Base-by-base conservation (phyloP, 2,113 vertebrate genomes). In the Bufo gargarizans region DNA sequence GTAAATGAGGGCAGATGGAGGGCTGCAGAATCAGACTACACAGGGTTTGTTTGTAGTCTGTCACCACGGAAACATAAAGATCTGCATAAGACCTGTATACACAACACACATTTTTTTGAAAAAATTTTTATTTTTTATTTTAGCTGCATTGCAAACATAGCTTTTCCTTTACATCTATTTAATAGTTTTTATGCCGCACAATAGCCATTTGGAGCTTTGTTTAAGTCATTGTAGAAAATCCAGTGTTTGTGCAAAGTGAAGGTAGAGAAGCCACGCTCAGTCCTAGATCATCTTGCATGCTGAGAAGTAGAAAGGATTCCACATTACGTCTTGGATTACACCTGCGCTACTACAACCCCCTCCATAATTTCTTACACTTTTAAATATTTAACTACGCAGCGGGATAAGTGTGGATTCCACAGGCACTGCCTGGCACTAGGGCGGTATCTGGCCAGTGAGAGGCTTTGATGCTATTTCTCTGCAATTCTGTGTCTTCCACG, bases 351-450 rank as follows among this genome's bases (percentile, higher is more conserved):
- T 88, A 50, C 81, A 55, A 33, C 81, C 76, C 59, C 56, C 76
- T 78, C 58, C 72, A 49, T 53, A 49, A 59, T 69, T 89, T 77
- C 87, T 89, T 72, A 80, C 59, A 78, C 71, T 72, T 77, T 72
- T 91, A 89, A 92, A 92, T 93, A 92, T 92, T 90, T 79, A 84
- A 93, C 90, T 59, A 49, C 87, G 90, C 90, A 86, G 0, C 77
- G 89, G 89, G 77, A 86, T 91, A 90, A 67, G 6, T 2, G 11
- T 20, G 56, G 65, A 50, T n/a, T 67, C 81, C 61, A 47, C 49
- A 14, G 59, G 76, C 45, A 22, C 63, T 53, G 82, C 45, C 56
- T 84, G 71, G 81, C 22, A 89, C 17, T 69, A 17, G 22, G 11
- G 11, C 47, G 22, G 56, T 22, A 59, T 61, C 58, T 45, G 58